phyloP scores from a whole-genome alignment of 1,140 invertebrate genomes.

The Drosophila ambigua region DNA sequence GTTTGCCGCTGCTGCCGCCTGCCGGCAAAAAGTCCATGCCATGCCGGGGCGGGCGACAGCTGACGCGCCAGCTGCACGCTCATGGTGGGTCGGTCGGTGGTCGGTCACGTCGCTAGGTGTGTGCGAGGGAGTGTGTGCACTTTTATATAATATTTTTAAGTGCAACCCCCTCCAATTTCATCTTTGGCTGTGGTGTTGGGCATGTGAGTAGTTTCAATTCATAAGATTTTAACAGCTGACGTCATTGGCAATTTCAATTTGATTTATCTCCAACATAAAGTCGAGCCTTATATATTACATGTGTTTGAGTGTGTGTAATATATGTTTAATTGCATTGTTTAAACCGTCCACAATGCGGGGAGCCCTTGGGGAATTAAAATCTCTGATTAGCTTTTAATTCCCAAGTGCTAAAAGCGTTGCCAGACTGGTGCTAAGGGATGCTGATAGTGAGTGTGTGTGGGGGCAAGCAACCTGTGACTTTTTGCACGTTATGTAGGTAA shows the following conservation, averaged over 20 bases:
- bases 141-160: slow-evolving; percentile 44
- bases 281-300: background rate
- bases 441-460: slow-evolving; percentile 16
- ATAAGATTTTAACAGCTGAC: slow-evolving; percentile 26
- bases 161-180: slow-evolving; percentile 5
- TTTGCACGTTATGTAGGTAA: slow-evolving; percentile 10
- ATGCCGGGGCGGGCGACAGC: slow-evolving; percentile 15
- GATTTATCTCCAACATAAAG: slow-evolving; percentile 33
- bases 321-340: slow-evolving; percentile 7
- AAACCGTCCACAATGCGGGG: background rate
- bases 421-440: slow-evolving; percentile 34
- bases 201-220: slow-evolving; percentile 22
- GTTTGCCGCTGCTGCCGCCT: slow-evolving; percentile 22
- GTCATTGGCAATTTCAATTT: slow-evolving; percentile 36
- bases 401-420: slow-evolving; percentile 18
- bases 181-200: background rate
- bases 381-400: slow-evolving; percentile 29
- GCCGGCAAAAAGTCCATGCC: slow-evolving; percentile 32
- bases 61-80: slow-evolving; percentile 35
- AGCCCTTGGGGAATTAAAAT: slow-evolving; percentile 25
- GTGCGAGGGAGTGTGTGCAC: slow-evolving; percentile 16
- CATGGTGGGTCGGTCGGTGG: background rate
- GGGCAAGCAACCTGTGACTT: background rate
- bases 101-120: background rate
- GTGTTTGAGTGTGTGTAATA: slow-evolving; percentile 7